Percentiles rank a stretch among this genome's conserved stretches.
These are phyloP conservation scores for Monarcha castaneiventris DNA, from an alignment of 2,113 vertebrate species.

Conservation along the genomic window DNA sequence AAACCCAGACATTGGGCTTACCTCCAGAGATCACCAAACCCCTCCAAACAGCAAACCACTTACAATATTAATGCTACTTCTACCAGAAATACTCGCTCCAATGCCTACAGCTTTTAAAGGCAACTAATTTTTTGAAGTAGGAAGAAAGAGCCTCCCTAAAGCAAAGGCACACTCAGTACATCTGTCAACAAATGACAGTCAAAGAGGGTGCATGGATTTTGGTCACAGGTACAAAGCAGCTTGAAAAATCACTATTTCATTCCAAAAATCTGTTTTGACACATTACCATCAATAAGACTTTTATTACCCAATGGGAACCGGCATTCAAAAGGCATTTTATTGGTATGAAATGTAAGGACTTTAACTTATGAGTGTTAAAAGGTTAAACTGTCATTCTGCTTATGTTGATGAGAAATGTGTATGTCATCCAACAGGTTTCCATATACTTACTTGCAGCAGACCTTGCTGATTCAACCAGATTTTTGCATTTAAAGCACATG, in stretches of 20 bases:
- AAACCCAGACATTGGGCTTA: background rate
- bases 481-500: background rate
- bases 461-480: background rate
- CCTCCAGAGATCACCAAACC: background rate
- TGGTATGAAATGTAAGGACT: background rate
- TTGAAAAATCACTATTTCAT: background rate
- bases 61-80: background rate
- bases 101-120: background rate
- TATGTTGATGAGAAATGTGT: background rate
- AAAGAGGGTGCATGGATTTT: background rate
- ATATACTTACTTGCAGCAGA: background rate
- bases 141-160: background rate
- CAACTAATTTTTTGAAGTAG: background rate
- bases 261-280: background rate
- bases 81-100: background rate
- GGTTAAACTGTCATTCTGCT: background rate
- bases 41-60: background rate
- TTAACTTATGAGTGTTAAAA: background rate
- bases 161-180: background rate
- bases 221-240: background rate
- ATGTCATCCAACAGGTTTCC: background rate
- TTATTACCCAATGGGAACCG: background rate
- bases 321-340: background rate
- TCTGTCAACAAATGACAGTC: fast-evolving
- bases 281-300: background rate